phyloP scores from a whole-genome alignment of 2,797 vertebrate species.

The Parambassis ranga region DNA sequence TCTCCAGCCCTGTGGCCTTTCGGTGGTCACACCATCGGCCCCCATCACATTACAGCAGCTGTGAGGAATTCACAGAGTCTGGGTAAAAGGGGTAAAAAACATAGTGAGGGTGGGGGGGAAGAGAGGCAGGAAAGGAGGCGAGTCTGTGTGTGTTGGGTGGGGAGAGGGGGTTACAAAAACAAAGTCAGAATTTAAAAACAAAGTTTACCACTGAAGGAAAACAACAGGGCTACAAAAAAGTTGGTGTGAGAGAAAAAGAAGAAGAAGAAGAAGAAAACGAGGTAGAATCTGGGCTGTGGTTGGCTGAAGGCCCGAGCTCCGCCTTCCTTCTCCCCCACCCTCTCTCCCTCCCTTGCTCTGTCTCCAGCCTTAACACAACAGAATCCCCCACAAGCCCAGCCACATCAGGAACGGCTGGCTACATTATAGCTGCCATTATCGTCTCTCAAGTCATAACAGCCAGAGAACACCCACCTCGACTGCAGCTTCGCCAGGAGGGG shows the following conservation, averaged over 20 bases:
- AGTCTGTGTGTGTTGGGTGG: slow-evolving; percentile 47
- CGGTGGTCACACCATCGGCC: slow-evolving; percentile 59
- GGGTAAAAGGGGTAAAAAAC: slow-evolving; percentile 67
- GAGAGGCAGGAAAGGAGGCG: slow-evolving; percentile 38
- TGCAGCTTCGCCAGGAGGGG: slow-evolving; percentile 68
- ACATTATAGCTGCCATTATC: slow-evolving; percentile 88
- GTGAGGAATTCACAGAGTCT: slow-evolving; percentile 70
- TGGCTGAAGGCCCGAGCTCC: slow-evolving; percentile 62
- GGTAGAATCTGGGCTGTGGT: slow-evolving; percentile 62
- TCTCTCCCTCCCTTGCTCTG: slow-evolving; percentile 10
- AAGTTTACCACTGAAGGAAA: slow-evolving; percentile 80
- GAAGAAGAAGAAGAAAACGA: slow-evolving; percentile 47
- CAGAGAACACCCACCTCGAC: slow-evolving; percentile 88
- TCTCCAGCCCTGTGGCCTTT: slow-evolving; percentile 69
- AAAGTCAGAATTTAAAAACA: slow-evolving; percentile 78
- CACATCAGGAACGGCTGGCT: slow-evolving; percentile 85
- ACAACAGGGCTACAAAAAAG: slow-evolving; percentile 67
- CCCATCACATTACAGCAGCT: slow-evolving; percentile 74
- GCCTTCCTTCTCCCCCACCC: slow-evolving; percentile 34
- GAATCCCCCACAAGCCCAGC: slow-evolving; percentile 79
- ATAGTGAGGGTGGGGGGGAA: slow-evolving; percentile 23
- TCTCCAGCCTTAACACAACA: slow-evolving; percentile 80
- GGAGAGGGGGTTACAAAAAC: slow-evolving; percentile 77
- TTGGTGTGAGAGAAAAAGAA: slow-evolving; percentile 44
- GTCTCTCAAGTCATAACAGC: slow-evolving; percentile 90